Base-by-base conservation (phyloP, 2,797 vertebrate genomes). In the Sebastes nivosus region DNA sequence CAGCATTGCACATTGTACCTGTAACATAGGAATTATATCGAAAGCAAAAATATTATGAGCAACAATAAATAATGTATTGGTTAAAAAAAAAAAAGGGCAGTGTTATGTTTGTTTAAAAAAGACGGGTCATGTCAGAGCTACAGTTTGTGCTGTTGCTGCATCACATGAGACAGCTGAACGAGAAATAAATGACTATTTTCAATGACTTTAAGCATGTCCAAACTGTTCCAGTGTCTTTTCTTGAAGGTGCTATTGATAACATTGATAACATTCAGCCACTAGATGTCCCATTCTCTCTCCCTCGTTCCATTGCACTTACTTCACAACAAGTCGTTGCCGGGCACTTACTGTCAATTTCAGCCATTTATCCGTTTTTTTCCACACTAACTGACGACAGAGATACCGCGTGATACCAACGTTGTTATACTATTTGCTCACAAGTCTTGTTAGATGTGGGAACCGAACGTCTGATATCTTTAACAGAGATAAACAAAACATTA, bases 41-140 rank as follows among this genome's bases (percentile, higher is more conserved):
- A 95, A 94, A 91, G 88, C 78, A 89, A 94, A 46, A 94, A 94
- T 94, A 95, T 92, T 91, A 95, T 93, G 93, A 94, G 88, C 87
- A 95, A 94, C 90, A 95, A 95, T 94, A 94, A 95, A 95, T 94
- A 92, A 94, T 94, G 93, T 95, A 96, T 94, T 96, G 94, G 88
- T 93, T 83, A 92, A 86, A 91, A 93, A 27, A 25, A 88, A 64
- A 67, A 73, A 11, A 59, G 27, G n/a, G 22, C 5, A 55, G 78
- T 78, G 77, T 90, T 77, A 67, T 77, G 65, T 88, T 92, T 92
- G 71, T 89, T 91, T 86, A 25, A 78, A 77, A 64, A 64, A 70
- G 38, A 81, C 10, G 3, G 32, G 80, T 8, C n/a, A 55, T 76
- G 58, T 74, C 74, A 54, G 25, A 70, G 79, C 77, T 80, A 18